Evolutionary conservation across 2,113 vertebrate species (phyloP).

Genomic region (Cichladusa arquata): DNA sequence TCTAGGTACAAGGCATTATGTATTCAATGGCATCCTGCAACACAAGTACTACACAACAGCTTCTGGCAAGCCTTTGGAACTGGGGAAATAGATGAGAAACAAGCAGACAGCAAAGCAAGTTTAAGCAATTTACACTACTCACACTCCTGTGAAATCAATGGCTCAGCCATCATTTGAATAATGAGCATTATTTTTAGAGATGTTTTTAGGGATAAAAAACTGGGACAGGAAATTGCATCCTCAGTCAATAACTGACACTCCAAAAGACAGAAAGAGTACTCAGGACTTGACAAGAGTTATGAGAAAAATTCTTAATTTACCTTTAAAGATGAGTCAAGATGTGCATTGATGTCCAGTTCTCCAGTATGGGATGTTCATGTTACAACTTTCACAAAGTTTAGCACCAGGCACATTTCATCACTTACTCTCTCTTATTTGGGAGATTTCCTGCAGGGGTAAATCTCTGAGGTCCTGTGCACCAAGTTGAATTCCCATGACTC

Average conservation of each 20-base stretch:
- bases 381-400: background rate
- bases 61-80: background rate
- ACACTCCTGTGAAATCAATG: background rate
- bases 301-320: background rate
- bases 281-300: background rate
- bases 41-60: background rate
- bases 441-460: background rate
- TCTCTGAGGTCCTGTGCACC: background rate
- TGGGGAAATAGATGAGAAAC: background rate
- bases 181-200: background rate
- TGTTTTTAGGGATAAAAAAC: background rate
- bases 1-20: background rate
- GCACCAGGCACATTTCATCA: background rate
- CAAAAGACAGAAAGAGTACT: background rate
- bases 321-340: background rate
- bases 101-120: background rate
- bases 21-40: background rate
- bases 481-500: background rate
- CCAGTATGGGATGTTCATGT: accelerated
- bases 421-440: background rate
- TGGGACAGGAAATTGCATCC: background rate
- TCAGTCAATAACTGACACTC: background rate
- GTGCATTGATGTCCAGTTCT: background rate
- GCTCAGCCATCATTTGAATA: background rate
- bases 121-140: background rate